Evolutionary conservation across 2,888 invertebrate species (phyloP).

Genomic region (Incurvaria masculella): DNA sequence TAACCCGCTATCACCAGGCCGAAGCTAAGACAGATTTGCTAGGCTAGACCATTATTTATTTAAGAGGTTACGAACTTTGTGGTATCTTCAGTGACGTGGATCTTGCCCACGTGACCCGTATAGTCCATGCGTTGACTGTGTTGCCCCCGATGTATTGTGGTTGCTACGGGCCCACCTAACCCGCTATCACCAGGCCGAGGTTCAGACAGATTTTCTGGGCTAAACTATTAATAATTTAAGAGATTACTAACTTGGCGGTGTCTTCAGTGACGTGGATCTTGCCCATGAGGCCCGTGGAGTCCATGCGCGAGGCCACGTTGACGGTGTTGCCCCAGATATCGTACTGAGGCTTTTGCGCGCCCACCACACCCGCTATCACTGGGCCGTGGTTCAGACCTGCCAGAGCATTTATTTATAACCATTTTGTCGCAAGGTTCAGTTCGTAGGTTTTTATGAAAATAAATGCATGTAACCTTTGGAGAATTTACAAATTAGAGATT

Average conservation of each 20-base stretch:
- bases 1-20: no score
- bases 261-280: conserved; percentile 70
- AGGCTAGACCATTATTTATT: no score
- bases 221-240: no score
- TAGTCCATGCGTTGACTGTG: conserved; percentile 98
- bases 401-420: no score
- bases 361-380: conserved; percentile 95
- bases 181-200: conserved; percentile 92
- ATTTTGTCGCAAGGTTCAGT: no score
- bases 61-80: conserved; percentile 45
- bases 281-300: conserved; percentile 90
- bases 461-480: no score
- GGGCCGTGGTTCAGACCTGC: conserved; percentile 84
- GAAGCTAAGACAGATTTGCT: no score
- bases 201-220: conserved; percentile 84
- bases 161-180: conserved; percentile 96
- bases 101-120: conserved; percentile 82
- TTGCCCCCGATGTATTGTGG: conserved; percentile 99
- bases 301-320: conserved; percentile 96
- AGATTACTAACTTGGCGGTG: conserved; percentile 45
- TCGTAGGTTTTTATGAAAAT: no score
- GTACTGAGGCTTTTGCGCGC: conserved; percentile 96
- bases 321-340: conserved; percentile 99
- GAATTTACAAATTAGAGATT: no score
- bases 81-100: conserved; percentile 66